Conservation (phyloP, 2,797 vertebrate genomes). For the Gouania willdenowi region DNA sequence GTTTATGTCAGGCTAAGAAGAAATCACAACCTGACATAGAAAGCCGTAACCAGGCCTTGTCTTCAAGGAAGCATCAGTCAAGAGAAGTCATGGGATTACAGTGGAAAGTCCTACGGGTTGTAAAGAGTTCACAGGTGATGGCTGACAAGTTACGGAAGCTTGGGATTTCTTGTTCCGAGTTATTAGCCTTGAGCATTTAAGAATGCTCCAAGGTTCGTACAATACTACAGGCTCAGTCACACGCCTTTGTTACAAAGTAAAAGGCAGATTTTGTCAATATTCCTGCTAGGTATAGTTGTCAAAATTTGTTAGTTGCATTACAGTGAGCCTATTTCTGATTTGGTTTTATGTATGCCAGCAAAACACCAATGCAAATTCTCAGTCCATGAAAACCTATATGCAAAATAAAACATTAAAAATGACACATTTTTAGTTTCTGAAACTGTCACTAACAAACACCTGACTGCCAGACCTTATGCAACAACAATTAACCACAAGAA, state of each 20-base stretch:
- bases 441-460: too few relatives aligned
- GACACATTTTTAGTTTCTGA: too few relatives aligned
- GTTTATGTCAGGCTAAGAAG: constrained; percentile 11
- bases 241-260: not conserved
- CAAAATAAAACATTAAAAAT: too few relatives aligned
- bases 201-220: not conserved
- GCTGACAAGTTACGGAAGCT: constrained; percentile 15
- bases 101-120: constrained; percentile 2
- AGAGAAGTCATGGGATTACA: constrained; percentile 13
- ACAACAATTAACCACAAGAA: too few relatives aligned
- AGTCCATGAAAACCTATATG: too few relatives aligned
- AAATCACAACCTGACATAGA: constrained; percentile 20
- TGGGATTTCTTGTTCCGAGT: constrained; percentile 15
- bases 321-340: too few relatives aligned
- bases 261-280: not conserved
- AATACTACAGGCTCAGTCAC: not conserved
- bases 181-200: constrained; percentile 22
- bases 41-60: constrained; percentile 3
- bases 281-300: too few relatives aligned
- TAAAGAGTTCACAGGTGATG: constrained; percentile 21
- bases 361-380: too few relatives aligned
- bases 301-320: too few relatives aligned
- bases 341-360: too few relatives aligned
- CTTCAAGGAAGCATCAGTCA: constrained; percentile 28
- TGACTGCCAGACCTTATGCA: too few relatives aligned